phyloP scores from a whole-genome alignment of 2,888 invertebrate genomes.

The Agrochola lychnidis region DNA sequence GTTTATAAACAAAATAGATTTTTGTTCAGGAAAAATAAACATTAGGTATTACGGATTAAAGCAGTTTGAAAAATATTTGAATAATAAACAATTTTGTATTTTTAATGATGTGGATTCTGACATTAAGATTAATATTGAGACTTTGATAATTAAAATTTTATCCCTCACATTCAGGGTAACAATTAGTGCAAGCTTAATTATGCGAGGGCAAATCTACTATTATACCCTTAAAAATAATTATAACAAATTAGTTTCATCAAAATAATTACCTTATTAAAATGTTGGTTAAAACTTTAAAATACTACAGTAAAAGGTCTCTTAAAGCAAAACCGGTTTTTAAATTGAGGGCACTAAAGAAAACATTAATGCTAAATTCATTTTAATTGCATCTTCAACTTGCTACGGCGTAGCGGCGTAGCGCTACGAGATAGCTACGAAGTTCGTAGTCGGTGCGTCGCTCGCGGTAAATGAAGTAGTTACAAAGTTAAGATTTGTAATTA shows the following conservation, averaged over 20 bases:
- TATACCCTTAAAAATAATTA: constrained; percentile 1
- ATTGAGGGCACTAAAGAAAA: constrained; percentile 42
- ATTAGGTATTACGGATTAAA: neutral
- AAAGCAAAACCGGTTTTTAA: constrained; percentile 43
- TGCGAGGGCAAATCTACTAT: neutral
- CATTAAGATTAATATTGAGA: neutral
- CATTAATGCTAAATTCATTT: constrained; percentile 61
- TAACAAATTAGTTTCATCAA: constrained; percentile 31
- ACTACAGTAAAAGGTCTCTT: constrained; percentile 19
- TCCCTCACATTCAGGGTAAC: neutral
- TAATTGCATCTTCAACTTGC: constrained; percentile 55
- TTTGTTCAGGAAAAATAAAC: neutral
- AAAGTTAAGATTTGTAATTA: constrained; percentile 45
- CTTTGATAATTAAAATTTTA: neutral
- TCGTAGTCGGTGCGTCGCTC: constrained; percentile 34
- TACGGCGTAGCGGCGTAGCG: constrained; percentile 60
- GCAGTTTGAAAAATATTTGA: neutral
- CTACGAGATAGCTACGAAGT: constrained; percentile 61
- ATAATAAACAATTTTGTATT: neutral
- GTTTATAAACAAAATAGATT: too few relatives aligned
- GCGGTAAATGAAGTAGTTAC: constrained; percentile 33
- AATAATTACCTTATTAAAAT: constrained; percentile 25
- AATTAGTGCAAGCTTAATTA: constrained; percentile 17
- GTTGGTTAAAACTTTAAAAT: constrained; percentile 10
- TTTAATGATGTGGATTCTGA: neutral